Conservation (phyloP, 2,113 vertebrate genomes). For the Serilophus lunatus region DNA sequence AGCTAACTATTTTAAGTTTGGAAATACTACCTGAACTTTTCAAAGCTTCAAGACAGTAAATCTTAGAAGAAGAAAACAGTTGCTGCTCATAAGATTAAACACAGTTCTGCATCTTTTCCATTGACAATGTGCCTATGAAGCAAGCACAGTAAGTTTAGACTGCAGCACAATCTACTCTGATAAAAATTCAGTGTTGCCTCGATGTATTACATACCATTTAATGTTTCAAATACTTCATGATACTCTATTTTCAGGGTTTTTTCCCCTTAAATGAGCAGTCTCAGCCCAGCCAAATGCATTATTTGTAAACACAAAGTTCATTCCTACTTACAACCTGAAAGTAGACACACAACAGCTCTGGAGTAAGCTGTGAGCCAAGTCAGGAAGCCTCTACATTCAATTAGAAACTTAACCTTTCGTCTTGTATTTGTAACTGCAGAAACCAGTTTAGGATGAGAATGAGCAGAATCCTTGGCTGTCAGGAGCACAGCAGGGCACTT, state of each 20-base stretch:
- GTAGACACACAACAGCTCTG: neutral
- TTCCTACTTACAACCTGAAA: neutral
- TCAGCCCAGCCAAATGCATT: neutral
- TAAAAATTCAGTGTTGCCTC: neutral
- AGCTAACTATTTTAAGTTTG: neutral
- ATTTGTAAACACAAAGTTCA: conserved; percentile 9
- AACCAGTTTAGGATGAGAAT: conserved; percentile 35
- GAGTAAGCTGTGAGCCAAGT: neutral
- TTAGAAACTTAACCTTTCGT: conserved; percentile 11
- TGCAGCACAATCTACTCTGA: neutral
- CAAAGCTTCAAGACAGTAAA: neutral
- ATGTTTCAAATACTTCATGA: neutral
- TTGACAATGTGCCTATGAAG: neutral
- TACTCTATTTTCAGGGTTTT: neutral
- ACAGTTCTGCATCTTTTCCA: neutral
- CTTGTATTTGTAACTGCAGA: conserved; percentile 26
- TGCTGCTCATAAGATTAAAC: neutral
- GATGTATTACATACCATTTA: neutral
- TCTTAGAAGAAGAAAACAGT: neutral
- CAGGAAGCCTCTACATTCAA: conserved; percentile 33
- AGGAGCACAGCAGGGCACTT: neutral
- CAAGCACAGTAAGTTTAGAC: neutral
- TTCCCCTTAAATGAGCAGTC: neutral
- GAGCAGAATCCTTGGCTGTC: conserved; percentile 21
- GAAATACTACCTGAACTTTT: neutral